Evolutionary conservation across 1,140 invertebrate genomes (phyloP).

Genomic region (Microplitis mediator): DNA sequence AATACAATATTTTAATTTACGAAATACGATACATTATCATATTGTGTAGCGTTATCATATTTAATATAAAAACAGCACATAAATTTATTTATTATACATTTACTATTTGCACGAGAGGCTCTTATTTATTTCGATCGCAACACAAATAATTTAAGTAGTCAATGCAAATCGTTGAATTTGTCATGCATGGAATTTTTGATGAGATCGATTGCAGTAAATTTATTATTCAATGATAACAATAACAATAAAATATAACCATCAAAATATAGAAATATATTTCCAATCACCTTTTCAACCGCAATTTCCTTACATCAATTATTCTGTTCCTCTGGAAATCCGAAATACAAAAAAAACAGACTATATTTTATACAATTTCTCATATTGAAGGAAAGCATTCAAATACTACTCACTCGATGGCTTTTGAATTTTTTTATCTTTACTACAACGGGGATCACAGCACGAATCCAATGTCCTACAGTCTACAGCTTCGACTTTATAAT

Average conservation of each 20-base stretch:
- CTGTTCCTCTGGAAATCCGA: background rate
- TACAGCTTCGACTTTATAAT: background rate
- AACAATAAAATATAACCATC: background rate
- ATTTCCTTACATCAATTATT: background rate
- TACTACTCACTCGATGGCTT: background rate
- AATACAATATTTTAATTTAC: no score
- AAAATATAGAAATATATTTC: no score
- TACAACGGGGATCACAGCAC: background rate
- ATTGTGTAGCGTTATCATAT: no score
- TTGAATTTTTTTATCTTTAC: conserved; percentile 6
- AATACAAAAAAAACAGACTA: no score
- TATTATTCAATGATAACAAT: background rate
- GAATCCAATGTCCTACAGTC: background rate
- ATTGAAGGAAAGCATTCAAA: background rate
- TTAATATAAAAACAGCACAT: no score
- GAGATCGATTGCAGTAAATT: background rate
- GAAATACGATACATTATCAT: no score
- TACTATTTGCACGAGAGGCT: no score
- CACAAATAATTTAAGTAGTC: background rate
- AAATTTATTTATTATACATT: no score
- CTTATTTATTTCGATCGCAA: no score
- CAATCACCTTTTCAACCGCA: no score
- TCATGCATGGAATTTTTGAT: background rate
- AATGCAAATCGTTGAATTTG: background rate
- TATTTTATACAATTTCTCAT: no score